Base-by-base conservation (phyloP, 2,797 vertebrate genomes). In the Clarias laeviceps region DNA sequence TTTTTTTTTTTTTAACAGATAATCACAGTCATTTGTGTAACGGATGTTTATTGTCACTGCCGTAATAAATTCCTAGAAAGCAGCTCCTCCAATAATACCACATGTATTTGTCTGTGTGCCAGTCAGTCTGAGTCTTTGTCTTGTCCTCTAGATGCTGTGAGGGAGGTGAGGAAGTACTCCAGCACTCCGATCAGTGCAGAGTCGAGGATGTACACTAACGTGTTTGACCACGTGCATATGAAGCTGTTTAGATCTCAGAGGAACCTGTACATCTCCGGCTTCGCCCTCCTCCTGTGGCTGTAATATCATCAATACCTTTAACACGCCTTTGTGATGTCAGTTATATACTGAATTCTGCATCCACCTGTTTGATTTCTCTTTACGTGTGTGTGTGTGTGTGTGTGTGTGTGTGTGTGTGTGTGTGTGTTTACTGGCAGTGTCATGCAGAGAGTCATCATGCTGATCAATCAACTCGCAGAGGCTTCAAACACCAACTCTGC, bases 251-350 rank as follows among this genome's bases (percentile, higher is more conserved):
- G 98, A 89, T 94, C 97, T 0, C 98, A 99, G 93, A 97, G 98
- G 91, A 99, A 99, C 93, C 96, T 99, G 88, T 99, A 99, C 92
- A 96, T 99, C 91, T 98, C 97, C 17, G 98, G 98, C 87, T 99
- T 99, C 93, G 97, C 97, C 3, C 94, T 99, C 85, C 98, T 99
- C 93, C 96, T 99, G 64, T 99, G 98, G 97, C 95, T 99, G 98
- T 99, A 80, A 64, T 66, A 45, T 32, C 59, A 40, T 56, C 27
- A 34, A 18, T 24, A 5, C 5, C 11, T 1, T 27, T 0, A 32
- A 45, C 57, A 40, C 11, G 68, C 0, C 7, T 27, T 27, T 27
- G 3, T 27, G 11, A n/a, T 76, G 4, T 40, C 17, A 61, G 4
- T 61, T 77, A 50, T 76, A 11, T 40, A 3, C 37, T 64, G 20